phyloP scores from a whole-genome alignment of 2,113 vertebrate genomes.

The Dasyprocta punctata region DNA sequence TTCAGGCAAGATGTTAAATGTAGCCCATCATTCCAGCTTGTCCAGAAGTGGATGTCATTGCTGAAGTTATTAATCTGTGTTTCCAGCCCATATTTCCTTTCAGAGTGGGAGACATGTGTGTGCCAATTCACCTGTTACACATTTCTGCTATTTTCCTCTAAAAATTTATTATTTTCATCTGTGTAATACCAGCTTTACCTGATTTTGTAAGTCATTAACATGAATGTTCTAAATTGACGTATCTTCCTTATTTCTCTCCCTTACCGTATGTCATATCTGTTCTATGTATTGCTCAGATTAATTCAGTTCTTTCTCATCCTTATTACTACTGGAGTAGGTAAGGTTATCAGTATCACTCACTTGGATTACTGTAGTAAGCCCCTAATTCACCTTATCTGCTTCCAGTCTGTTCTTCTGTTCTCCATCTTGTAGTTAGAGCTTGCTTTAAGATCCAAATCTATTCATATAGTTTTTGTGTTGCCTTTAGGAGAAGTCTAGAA shows the following conservation, averaged over 20 bases:
- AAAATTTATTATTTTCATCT: neutral
- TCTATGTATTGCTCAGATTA: neutral
- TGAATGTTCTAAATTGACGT: neutral
- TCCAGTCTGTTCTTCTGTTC: neutral
- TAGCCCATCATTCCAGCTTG: neutral
- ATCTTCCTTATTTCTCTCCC: neutral
- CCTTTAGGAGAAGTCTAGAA: neutral
- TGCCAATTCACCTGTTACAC: neutral
- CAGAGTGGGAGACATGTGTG: neutral
- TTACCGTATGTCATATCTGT: neutral
- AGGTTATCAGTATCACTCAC: neutral
- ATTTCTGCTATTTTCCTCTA: neutral
- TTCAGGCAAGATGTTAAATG: neutral
- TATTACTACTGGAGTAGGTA: neutral
- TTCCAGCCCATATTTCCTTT: neutral
- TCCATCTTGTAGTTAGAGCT: neutral
- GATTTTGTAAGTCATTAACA: neutral
- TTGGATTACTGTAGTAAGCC: neutral
- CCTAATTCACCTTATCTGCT: neutral
- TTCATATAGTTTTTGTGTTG: neutral
- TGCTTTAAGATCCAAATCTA: constrained; percentile 1
- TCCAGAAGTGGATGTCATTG: neutral
- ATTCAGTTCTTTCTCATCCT: neutral
- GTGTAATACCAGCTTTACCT: neutral
- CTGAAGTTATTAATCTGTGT: neutral